Percentiles rank a stretch among this genome's conserved stretches.
Conservation (phyloP, 2,888 invertebrate species). For the Sipha maydis region DNA sequence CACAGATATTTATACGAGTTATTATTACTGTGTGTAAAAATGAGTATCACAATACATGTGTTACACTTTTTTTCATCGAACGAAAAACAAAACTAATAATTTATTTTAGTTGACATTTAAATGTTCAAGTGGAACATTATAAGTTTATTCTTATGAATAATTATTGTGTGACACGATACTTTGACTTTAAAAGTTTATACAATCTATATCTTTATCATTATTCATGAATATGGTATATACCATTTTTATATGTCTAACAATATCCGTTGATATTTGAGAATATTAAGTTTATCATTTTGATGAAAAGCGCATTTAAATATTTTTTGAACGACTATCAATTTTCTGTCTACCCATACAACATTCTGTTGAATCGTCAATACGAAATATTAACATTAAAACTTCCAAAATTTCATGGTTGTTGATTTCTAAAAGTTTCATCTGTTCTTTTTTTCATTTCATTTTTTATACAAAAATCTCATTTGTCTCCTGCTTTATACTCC, state of each 20-base stretch:
- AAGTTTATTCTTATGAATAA: background rate
- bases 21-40: background rate
- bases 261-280: background rate
- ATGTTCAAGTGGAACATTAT: background rate
- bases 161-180: background rate
- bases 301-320: background rate
- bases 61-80: background rate
- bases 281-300: slow-evolving; percentile 6
- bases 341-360: background rate
- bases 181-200: background rate
- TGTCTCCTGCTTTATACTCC: background rate
- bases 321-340: background rate
- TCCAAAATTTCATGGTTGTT: background rate
- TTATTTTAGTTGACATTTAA: background rate
- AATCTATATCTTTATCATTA: background rate
- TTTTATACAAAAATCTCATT: background rate
- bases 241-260: background rate
- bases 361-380: background rate
- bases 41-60: background rate
- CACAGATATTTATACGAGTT: background rate
- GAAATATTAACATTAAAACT: slow-evolving; percentile 7
- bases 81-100: background rate
- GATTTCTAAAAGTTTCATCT: background rate
- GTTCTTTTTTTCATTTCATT: background rate
- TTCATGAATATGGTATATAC: background rate